A percentile compares a stretch with the other conserved stretches of the same genome.
Evolutionary conservation across 2,797 vertebrate species (phyloP).

Genomic region (Ctenochaetus hawaiiensis): DNA sequence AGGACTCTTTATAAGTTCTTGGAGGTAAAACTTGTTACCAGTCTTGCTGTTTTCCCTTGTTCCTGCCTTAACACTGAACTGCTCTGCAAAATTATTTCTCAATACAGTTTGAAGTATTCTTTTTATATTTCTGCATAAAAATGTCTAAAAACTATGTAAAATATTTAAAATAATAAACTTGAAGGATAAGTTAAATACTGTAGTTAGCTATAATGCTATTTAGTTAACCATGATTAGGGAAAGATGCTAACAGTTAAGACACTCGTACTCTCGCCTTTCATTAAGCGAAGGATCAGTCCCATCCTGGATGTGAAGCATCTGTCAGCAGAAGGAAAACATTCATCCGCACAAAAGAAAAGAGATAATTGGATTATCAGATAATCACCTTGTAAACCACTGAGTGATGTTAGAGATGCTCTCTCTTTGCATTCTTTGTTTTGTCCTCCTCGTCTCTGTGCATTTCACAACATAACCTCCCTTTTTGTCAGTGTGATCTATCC

Average conservation of each 20-base stretch:
- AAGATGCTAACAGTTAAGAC: background rate
- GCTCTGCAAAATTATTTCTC: too few species aligned
- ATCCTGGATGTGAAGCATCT: slow-evolving; percentile 19
- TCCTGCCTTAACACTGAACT: too few species aligned
- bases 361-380: slow-evolving; percentile 62
- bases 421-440: slow-evolving; percentile 58
- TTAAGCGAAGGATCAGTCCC: background rate
- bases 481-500: slow-evolving; percentile 15
- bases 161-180: too few species aligned
- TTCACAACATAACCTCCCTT: slow-evolving; percentile 19
- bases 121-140: too few species aligned
- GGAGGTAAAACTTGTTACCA: too few species aligned
- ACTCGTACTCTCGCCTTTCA: background rate
- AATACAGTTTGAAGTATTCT: too few species aligned
- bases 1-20: too few species aligned
- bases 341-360: slow-evolving; percentile 36
- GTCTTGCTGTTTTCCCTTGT: too few species aligned
- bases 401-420: slow-evolving; percentile 36
- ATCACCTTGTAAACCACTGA: slow-evolving; percentile 40
- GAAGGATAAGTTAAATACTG: background rate
- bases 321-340: slow-evolving; percentile 36
- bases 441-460: slow-evolving; percentile 33
- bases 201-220: background rate
- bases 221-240: background rate
- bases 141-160: too few species aligned